Base-by-base conservation (phyloP, 2,113 vertebrate genomes). In the Cyprinodon tularosa region DNA sequence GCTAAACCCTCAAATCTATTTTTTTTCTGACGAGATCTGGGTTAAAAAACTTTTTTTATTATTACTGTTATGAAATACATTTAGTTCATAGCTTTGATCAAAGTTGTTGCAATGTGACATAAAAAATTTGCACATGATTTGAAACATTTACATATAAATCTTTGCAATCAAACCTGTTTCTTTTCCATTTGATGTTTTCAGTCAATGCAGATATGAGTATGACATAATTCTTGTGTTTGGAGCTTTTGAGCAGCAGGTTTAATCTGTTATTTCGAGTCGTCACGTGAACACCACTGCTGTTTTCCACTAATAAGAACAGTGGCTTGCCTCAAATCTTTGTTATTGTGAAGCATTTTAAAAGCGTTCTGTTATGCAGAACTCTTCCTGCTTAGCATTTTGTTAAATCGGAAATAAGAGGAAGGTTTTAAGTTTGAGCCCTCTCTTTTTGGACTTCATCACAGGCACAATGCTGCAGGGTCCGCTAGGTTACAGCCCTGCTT, bases 401-500 rank as follows among this genome's bases (percentile, higher is more conserved):
- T 12, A 64, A 61, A 38, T 10, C 12, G 13, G 37, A 48, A 36
- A 12, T 17, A 14, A 65, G 15, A 60, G 11, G 13, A 66, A 15
- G n/a, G 8, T 1, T 15, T 40, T 64, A 4, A 8, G 3, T 36
- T 66, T 44, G 17, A 44, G 29, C 9, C 70, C 12, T 37, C 63
- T 22, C 39, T 12, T 36, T 71, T 45, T 67, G 42, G 72, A 66
- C 17, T 66, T 48, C n/a, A 20, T 60, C 73, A 45, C 7, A 45
- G 3, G 72, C 9, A 78, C 85, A 84, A 81, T 85, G 17, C 66
- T 68, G 74, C 65, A 66, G 80, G 67, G 45, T 79, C 80, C 63
- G 78, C 67, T 81, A 62, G 85, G 71, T 80, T 84, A 81, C 82
- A 83, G 78, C 80, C 72, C 81, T 45, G 86, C 87, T 90, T 87